A percentile compares a stretch with the other conserved stretches of the same genome.
phyloP scores from a whole-genome alignment of 2,113 vertebrate species.

The Capreolus pygargus region DNA sequence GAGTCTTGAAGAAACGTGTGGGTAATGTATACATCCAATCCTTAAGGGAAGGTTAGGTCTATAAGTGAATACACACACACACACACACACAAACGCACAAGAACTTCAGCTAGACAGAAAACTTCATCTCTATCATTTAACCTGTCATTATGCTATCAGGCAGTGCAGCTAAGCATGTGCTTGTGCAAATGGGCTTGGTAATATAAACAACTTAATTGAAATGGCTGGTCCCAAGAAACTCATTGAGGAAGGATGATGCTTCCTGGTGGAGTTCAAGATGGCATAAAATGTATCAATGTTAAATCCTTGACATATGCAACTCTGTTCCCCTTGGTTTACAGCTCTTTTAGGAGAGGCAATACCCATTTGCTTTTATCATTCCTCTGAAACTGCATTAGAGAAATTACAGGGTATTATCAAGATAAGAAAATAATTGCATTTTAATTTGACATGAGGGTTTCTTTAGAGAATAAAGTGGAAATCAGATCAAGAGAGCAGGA shows the following conservation, averaged over 20 bases:
- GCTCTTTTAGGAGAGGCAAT: slow-evolving; percentile 42
- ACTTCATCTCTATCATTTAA: slow-evolving; percentile 48
- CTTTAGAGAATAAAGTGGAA: slow-evolving; percentile 65
- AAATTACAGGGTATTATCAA: slow-evolving; percentile 68
- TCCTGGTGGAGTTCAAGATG: slow-evolving; percentile 60
- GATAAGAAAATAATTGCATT: slow-evolving; percentile 74
- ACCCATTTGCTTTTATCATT: slow-evolving; percentile 63
- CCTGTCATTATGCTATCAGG: not conserved
- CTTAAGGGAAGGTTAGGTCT: not conserved
- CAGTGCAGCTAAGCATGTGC: slow-evolving; percentile 9
- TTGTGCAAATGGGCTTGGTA: slow-evolving; percentile 31
- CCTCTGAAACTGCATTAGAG: slow-evolving; percentile 60
- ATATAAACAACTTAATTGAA: slow-evolving; percentile 71
- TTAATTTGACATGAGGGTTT: slow-evolving; percentile 71
- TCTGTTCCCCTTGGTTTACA: slow-evolving; percentile 43
- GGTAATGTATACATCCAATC: not conserved
- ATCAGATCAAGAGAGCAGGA: slow-evolving; percentile 31
- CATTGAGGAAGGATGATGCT: slow-evolving; percentile 47
- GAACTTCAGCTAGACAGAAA: not conserved
- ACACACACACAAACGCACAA: not conserved
- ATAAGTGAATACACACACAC: not conserved
- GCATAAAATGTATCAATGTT: slow-evolving; percentile 47
- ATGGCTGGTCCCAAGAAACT: slow-evolving; percentile 62
- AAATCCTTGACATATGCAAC: slow-evolving; percentile 66
- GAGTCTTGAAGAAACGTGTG: not conserved